A percentile compares a stretch with the other conserved stretches of the same genome.
Evolutionary conservation across 2,888 invertebrate genomes (phyloP).

Genomic region (Malthinus seriepunctatus): DNA sequence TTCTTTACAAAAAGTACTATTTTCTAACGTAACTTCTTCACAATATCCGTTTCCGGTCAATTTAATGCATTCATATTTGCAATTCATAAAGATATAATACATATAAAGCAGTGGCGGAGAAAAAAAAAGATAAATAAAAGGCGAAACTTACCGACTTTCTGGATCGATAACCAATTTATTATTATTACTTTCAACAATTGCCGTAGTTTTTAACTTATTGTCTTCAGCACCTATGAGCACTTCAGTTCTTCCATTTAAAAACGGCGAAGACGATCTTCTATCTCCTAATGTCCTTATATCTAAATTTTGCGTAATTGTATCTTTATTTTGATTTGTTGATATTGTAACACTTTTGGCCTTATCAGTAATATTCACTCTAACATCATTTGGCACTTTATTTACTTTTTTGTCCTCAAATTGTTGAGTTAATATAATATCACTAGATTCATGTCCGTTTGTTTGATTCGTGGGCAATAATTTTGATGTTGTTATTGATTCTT

Average conservation of each 20-base stretch:
- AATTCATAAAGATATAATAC: too few species aligned
- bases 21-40: too few species aligned
- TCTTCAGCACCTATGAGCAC: conserved; percentile 70
- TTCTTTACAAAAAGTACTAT: too few species aligned
- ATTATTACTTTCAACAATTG: conserved; percentile 62
- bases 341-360: conserved; percentile 18
- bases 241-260: conserved; percentile 75
- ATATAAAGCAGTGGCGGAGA: too few species aligned
- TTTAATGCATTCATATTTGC: too few species aligned
- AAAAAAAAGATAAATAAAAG: too few species aligned
- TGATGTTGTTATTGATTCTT: conserved; percentile 51
- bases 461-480: conserved; percentile 41
- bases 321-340: conserved; percentile 29
- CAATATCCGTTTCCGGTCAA: too few species aligned
- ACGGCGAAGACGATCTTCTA: conserved; percentile 61
- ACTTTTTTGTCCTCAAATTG: conserved; percentile 35
- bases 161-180: conserved; percentile 59
- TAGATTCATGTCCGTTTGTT: conserved; percentile 41
- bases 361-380: conserved; percentile 35
- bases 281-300: conserved; percentile 57
- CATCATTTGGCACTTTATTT: conserved; percentile 46
- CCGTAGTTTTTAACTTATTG: conserved; percentile 64
- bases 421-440: conserved; percentile 43
- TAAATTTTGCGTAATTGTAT: conserved; percentile 40
- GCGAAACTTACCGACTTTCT: conserved; percentile 60